Base-by-base conservation (phyloP, 1,140 invertebrate species). In the Zaprionus camerounensis region DNA sequence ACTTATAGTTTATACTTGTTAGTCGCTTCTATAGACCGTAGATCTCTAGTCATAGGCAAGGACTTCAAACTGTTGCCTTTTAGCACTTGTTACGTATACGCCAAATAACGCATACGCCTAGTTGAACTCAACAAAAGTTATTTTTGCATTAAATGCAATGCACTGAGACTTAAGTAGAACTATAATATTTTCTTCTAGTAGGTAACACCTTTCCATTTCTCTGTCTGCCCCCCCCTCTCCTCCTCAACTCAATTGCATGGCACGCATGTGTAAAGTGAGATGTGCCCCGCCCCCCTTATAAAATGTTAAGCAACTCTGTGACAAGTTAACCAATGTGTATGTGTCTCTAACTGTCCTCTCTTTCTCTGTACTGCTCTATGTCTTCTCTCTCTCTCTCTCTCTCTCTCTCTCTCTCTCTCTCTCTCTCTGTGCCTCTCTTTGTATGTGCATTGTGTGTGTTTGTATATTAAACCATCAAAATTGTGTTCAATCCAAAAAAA, bases 401-500 rank as follows among this genome's bases (percentile, higher is more conserved):
- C 17, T 67, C 34, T 71, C 22, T 68, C 28, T 87, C 22, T 82
- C 41, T 86, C 15, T 78, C 22, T 72, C 2, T 59, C 46, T 74
- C 17, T 69, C 17, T 67, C 34, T 82, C 9, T 74, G 44, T 71
- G 31, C 59, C 44, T 69, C 13, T 53, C n/a, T 68, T 22, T 70
- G 44, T 78, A 56, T 66, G 38, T 77, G 41, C 67, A 66, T 80
- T 69, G 36, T 78, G 65, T 85, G 58, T 85, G 65, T 82, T 67
- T 87, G 38, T 81, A 81, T 78, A 75, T 68, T 55, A 59, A 87
- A 78, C 78, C 83, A 88, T 75, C 72, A 88, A 80, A 79, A 64
- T 80, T 85, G 64, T 82, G 76, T 75, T 83, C 79, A 85, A 85
- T 34, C 67, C 75, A 75, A 80, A 82, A 71, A 20, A 78, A 57